Evolutionary conservation across 2,888 invertebrate species (phyloP), one percentile per base, ranked within the genome.

Genomic region (Microdon myrmicae): DNA sequence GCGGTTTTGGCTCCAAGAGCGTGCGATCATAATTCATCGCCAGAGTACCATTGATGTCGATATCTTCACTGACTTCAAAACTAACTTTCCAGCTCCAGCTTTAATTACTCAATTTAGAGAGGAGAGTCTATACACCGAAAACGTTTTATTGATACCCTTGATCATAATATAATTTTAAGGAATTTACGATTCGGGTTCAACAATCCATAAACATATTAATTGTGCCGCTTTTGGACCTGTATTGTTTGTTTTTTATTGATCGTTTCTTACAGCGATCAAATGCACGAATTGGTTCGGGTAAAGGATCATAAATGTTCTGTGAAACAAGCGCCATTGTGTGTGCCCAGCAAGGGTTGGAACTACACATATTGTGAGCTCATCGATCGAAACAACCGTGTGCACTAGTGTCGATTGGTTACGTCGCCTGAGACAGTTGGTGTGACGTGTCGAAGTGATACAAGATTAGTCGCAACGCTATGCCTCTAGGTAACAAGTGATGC

Each of bases 61-160:
- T n/a, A n/a, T n/a, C n/a, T n/a, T n/a, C n/a, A n/a, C n/a, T n/a
- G n/a, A n/a, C n/a, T n/a, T n/a, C n/a, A n/a, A n/a, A n/a, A n/a
- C n/a, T n/a, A n/a, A n/a, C n/a, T n/a, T n/a, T n/a, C n/a, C n/a
- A n/a, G n/a, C n/a, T n/a, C n/a, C n/a, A n/a, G n/a, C n/a, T n/a
- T 56, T 61, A 56, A 61, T 61, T 55, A 56, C 55, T 56, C 61
- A 61, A 61, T 61, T 61, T 55, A 35, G n/a, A 49, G 49, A 56
- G 56, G 45, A 61, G 45, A 39, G n/a, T n/a, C n/a, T n/a, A n/a
- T n/a, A n/a, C n/a, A n/a, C 55, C 22, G 34, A 34, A 49, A 55
- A 49, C 35, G 19, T 45, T 45, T 55, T 49, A 61, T 61, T 35
- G 39, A 14, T 39, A 44, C 44, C 44, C 48, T 44, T 26, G 44